Evolutionary conservation across 2,888 invertebrate genomes (phyloP).

Genomic region (Pyrgus malvae): DNA sequence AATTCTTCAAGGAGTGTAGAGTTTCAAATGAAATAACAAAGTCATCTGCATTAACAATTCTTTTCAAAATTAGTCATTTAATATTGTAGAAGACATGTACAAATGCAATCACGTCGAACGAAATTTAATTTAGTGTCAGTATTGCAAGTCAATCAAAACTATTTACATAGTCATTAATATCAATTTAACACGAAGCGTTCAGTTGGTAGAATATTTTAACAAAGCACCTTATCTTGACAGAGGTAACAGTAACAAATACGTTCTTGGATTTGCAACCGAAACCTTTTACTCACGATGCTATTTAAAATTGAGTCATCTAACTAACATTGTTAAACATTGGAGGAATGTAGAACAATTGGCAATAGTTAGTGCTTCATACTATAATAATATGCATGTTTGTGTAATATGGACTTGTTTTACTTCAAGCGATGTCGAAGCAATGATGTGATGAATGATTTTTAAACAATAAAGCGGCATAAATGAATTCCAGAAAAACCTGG

Average conservation of each 20-base stretch:
- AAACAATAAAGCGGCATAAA: no score
- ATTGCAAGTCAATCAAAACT: neutral
- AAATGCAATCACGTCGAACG: no score
- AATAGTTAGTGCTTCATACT: slow-evolving; percentile 22
- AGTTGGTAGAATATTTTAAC: neutral
- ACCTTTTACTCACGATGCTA: slow-evolving; percentile 17
- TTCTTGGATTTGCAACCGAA: slow-evolving; percentile 1
- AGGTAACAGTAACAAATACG: neutral
- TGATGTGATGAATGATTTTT: no score
- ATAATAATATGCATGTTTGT: slow-evolving; percentile 11
- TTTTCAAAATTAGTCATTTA: no score
- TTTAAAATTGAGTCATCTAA: slow-evolving; percentile 13
- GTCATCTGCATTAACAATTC: no score
- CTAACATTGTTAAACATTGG: slow-evolving; percentile 4
- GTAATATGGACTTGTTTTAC: slow-evolving; percentile 1
- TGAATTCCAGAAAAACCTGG: no score
- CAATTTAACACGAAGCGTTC: neutral
- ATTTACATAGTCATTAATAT: slow-evolving; percentile 8
- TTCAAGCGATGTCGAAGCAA: no score
- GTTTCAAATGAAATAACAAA: no score
- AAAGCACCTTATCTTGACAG: slow-evolving; percentile 4
- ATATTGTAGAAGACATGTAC: no score
- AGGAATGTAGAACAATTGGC: slow-evolving; percentile 17
- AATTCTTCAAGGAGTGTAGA: no score
- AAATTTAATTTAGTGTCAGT: neutral